Base-by-base conservation (phyloP, 2,797 vertebrate genomes). In the Gouania willdenowi region DNA sequence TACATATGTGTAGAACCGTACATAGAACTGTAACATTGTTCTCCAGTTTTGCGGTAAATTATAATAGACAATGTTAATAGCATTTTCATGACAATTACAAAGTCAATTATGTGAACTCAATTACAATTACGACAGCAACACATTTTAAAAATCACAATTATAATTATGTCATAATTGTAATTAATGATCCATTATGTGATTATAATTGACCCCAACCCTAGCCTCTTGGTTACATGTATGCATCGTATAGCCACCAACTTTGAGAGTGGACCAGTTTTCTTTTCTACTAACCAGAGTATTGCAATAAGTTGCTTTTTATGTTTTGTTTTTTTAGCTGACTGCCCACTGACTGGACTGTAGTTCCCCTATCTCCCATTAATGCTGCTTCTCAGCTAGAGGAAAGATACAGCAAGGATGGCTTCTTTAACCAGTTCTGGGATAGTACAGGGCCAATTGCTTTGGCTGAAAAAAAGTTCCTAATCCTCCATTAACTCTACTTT, bases 361-460 rank as follows among this genome's bases (percentile, higher is more conserved):
- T 48, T 67, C 65, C 48, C 44, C 40, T 37, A 67, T 31, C 61
- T 66, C 23, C 42, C 41, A 30, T 29, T 67, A 71, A 57, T 53
- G 76, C 41, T 77, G 73, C 75, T 81, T 76, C 75, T 79, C 60
- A 52, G 53, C 55, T 85, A 72, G 67, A 85, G 70, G 69, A 85
- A 75, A 71, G 59, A 69, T 49, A 74, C 56, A n/a, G 56, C 30
- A 49, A 79, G 47, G 80, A 79, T 65, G 50, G 73, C 79, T 87
- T 87, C 42, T 77, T 67, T 87, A 84, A 88, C 82, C 48, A 65
- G 70, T 68, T 72, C 77, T 4, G 19, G 69, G 81, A 79, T 83
- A 56, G 35, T 84, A 87, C 77, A 73, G 42, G 57, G 78, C 80
- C 75, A 75, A 52, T 51, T 41, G 64, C 81, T 85, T 73, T 82